Percentiles rank a stretch among this genome's conserved stretches.
Conservation (phyloP, 2,888 invertebrate species). For the Cheilosia urbana region DNA sequence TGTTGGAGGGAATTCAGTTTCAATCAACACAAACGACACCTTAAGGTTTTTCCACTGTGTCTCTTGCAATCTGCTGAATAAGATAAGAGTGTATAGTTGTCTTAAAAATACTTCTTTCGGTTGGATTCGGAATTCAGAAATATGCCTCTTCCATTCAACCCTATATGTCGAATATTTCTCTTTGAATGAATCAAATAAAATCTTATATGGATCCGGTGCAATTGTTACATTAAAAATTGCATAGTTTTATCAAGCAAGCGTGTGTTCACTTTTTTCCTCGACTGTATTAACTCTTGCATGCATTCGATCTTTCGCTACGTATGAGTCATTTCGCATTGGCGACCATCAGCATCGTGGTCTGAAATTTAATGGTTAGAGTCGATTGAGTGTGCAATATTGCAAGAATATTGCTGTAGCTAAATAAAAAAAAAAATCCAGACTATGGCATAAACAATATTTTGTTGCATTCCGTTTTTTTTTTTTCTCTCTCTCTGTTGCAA, state of each 20-base stretch:
- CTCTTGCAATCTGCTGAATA: no score
- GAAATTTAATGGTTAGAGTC: slow-evolving; percentile 58
- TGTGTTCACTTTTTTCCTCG: slow-evolving; percentile 12
- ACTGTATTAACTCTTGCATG: slow-evolving; percentile 60
- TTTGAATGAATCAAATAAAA: no score
- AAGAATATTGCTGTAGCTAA: slow-evolving; percentile 60
- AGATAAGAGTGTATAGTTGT: no score
- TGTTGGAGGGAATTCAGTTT: no score
- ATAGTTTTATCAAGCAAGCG: background rate
- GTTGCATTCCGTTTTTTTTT: slow-evolving; percentile 38
- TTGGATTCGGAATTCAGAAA: no score
- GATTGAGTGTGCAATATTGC: slow-evolving; percentile 69
- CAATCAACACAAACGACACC: no score
- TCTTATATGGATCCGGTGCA: no score
- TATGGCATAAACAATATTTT: slow-evolving; percentile 53
- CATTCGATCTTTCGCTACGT: slow-evolving; percentile 52
- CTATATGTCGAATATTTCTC: no score
- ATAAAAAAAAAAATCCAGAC: slow-evolving; percentile 34
- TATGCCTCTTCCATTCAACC: no score
- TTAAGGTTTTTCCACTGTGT: no score
- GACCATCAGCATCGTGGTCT: slow-evolving; percentile 59
- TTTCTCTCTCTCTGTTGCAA: slow-evolving; percentile 41
- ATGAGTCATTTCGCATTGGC: slow-evolving; percentile 61
- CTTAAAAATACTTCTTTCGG: no score
- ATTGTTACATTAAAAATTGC: no score